These are phyloP conservation scores for Clarias batrachus DNA, from an alignment of 2,113 vertebrate genomes.

Conservation along the genomic window DNA sequence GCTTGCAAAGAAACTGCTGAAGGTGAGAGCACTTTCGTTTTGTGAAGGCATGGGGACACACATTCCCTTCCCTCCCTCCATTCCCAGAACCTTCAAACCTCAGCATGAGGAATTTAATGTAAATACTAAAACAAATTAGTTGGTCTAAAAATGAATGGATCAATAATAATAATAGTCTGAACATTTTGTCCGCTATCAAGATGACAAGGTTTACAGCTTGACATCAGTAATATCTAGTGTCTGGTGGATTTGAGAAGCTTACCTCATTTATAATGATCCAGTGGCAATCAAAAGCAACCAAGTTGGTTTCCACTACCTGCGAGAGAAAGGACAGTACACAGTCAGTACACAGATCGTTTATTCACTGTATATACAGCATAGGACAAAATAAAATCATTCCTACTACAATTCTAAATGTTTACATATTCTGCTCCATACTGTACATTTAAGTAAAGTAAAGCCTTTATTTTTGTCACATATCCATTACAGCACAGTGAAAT, in stretches of 20 bases:
- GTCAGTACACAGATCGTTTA: neutral
- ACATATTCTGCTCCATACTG: neutral
- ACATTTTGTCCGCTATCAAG: neutral
- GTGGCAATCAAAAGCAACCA: conserved; percentile 98
- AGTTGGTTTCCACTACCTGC: conserved; percentile 97
- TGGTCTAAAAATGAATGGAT: neutral
- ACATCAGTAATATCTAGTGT: neutral
- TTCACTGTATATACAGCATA: neutral
- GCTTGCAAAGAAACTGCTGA: neutral
- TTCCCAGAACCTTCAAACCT: neutral
- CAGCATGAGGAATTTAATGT: neutral
- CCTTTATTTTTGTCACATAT: too few relatives aligned
- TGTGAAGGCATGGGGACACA: neutral
- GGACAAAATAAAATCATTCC: neutral
- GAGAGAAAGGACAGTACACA: neutral
- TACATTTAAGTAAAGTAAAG: too few relatives aligned
- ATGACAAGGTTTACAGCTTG: neutral
- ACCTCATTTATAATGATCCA: conserved; percentile 99
- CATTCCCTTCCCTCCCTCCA: neutral
- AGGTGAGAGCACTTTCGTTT: neutral
- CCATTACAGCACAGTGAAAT: too few relatives aligned
- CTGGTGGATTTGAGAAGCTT: conserved; percentile 46
- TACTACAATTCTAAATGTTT: neutral
- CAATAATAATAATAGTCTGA: neutral
- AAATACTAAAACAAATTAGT: neutral